Percentiles rank a stretch among this genome's conserved stretches.
These are phyloP conservation scores for Rhabditoides inermis DNA, from an alignment of 2,888 invertebrate genomes.

Conservation along the genomic window DNA sequence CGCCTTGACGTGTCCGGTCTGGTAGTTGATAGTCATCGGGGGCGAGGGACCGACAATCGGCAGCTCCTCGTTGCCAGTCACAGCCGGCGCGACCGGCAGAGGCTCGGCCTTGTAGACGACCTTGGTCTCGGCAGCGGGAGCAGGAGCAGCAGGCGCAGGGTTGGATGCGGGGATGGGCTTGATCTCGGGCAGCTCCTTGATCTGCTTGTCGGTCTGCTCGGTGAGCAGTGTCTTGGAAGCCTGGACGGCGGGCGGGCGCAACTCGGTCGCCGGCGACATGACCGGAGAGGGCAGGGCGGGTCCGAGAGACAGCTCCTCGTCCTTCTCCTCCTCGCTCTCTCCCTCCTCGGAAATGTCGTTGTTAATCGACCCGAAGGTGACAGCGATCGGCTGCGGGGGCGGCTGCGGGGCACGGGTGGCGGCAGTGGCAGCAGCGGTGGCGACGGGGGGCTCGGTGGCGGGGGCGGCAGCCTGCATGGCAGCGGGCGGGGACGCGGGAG, in stretches of 20 bases:
- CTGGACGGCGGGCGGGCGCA: constrained; percentile 22
- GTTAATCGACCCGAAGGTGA: no score
- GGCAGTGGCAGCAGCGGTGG: no score
- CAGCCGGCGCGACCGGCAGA: constrained; percentile 5
- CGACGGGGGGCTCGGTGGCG: constrained; percentile 17
- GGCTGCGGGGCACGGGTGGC: no score
- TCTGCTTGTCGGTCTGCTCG: constrained; percentile 7
- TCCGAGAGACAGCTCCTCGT: background rate
- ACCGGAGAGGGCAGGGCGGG: background rate
- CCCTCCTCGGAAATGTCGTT: no score
- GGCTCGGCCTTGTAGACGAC: constrained; percentile 30
- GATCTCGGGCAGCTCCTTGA: no score
- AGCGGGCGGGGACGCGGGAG: background rate
- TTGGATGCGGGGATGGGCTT: no score
- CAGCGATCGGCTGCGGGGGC: no score
- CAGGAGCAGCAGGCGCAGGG: no score
- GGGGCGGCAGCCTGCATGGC: background rate
- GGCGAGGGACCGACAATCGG: constrained; percentile 42
- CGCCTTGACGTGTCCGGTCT: constrained; percentile 27
- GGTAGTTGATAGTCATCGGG: constrained; percentile 36
- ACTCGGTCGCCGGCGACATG: constrained; percentile 9
- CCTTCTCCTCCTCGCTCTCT: background rate
- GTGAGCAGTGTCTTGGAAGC: constrained; percentile 20
- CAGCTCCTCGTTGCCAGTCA: constrained; percentile 20
- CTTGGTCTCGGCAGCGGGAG: no score